These are phyloP conservation scores for Corvus moneduloides DNA, from an alignment of 2,113 vertebrate genomes.

Conservation along the genomic window DNA sequence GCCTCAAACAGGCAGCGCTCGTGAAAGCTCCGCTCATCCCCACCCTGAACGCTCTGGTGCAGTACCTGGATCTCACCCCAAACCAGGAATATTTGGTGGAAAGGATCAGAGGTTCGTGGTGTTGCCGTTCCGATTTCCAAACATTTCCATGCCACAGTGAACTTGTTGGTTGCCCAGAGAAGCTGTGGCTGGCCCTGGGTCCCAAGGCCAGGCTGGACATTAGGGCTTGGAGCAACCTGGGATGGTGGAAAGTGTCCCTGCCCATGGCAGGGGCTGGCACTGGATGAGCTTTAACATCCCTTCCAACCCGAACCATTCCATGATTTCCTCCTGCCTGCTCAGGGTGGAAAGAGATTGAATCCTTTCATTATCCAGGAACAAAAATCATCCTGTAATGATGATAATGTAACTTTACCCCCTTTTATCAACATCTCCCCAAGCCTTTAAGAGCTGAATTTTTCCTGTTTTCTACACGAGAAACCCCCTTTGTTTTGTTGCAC, in stretches of 20 bases:
- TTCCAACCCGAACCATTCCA: not conserved
- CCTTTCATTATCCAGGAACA: fast-evolving
- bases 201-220: not conserved
- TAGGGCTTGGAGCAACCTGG: fast-evolving
- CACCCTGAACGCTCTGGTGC: constrained; percentile 88
- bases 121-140: not conserved
- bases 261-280: not conserved
- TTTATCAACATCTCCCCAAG: fast-evolving
- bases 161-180: fast-evolving
- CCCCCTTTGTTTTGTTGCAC: fast-evolving
- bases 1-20: constrained; percentile 91
- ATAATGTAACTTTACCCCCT: not conserved
- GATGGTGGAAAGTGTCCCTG: not conserved
- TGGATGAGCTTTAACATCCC: fast-evolving
- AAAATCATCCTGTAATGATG: not conserved
- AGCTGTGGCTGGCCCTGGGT: not conserved
- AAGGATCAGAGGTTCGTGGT: constrained; percentile 83
- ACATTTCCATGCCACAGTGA: fast-evolving
- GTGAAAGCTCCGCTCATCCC: constrained; percentile 90
- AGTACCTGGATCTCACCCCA: constrained; percentile 90
- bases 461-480: fast-evolving
- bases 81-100: constrained; percentile 96
- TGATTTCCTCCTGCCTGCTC: fast-evolving
- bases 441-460: no score
- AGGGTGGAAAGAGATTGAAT: no score